Percentiles rank a stretch among this genome's conserved stretches.
Conservation (phyloP, 2,113 vertebrate species). For the Calypte anna region DNA sequence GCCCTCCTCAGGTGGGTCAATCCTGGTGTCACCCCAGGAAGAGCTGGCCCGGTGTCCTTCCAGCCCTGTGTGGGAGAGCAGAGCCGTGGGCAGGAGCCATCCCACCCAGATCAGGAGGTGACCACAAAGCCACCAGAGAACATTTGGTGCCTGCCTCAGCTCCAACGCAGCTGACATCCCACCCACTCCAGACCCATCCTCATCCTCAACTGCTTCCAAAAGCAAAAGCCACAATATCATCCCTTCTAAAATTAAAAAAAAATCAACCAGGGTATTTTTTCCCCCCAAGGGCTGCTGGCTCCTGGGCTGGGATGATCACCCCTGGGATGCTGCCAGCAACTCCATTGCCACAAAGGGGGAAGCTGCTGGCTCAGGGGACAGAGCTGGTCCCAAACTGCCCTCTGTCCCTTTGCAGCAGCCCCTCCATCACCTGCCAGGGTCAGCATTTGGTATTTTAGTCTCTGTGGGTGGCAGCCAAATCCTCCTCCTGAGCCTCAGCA, state of each 20-base stretch:
- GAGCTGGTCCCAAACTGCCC: neutral
- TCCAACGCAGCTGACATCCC: fast-evolving
- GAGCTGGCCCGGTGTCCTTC: fast-evolving
- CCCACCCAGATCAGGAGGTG: neutral
- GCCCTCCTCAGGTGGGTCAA: constrained; percentile 25
- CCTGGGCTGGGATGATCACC: too few relatives aligned
- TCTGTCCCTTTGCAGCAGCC: neutral
- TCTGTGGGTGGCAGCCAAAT: neutral
- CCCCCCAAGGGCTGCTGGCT: too few relatives aligned
- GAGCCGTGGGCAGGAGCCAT: neutral
- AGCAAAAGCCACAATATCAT: neutral
- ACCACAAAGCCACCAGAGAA: neutral
- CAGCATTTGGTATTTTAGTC: too few relatives aligned
- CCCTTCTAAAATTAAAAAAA: too few relatives aligned
- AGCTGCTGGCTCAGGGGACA: neutral
- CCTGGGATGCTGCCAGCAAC: neutral
- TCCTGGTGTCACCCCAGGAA: neutral
- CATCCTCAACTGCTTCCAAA: neutral
- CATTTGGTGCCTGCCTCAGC: fast-evolving
- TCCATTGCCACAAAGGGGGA: fast-evolving
- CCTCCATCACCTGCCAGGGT: too few relatives aligned
- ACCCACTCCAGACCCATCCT: neutral
- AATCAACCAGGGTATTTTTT: too few relatives aligned
- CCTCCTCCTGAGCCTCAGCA: neutral
- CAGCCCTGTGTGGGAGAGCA: neutral